phyloP scores from a whole-genome alignment of 1,140 invertebrate species.

The Saccostrea glomerata region DNA sequence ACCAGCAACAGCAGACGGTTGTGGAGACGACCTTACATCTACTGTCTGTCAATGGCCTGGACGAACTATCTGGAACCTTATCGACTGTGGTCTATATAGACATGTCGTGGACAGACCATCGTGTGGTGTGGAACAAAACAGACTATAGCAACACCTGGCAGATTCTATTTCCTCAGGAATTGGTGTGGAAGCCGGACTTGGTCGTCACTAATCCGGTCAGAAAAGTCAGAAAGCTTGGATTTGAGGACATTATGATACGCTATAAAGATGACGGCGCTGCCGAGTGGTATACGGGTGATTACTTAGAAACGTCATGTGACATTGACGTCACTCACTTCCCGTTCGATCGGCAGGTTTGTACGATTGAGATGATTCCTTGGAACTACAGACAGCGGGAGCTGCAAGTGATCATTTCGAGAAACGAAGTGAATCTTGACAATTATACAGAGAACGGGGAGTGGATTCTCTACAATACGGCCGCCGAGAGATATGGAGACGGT shows the following conservation, averaged over 20 bases:
- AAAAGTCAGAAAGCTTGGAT: slow-evolving; percentile 40
- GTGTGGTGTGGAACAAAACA: slow-evolving; percentile 46
- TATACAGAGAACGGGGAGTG: slow-evolving; percentile 48
- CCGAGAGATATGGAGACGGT: neutral
- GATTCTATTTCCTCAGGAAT: slow-evolving; percentile 24
- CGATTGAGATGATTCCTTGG: slow-evolving; percentile 41
- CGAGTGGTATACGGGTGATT: slow-evolving; percentile 39
- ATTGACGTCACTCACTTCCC: slow-evolving; percentile 55
- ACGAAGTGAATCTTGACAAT: slow-evolving; percentile 16
- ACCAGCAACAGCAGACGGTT: neutral
- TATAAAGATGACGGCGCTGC: slow-evolving; percentile 32
- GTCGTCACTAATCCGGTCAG: slow-evolving; percentile 43
- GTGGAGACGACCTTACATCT: slow-evolving; percentile 41
- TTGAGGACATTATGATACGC: slow-evolving; percentile 39
- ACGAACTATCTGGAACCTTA: slow-evolving; percentile 54
- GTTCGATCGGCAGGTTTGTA: slow-evolving; percentile 50
- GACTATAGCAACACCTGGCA: slow-evolving; percentile 34
- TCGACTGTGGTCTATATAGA: slow-evolving; percentile 34
- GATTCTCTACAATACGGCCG: slow-evolving; percentile 33
- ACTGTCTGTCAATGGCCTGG: slow-evolving; percentile 44
- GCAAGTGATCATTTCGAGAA: neutral
- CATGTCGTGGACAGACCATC: slow-evolving; percentile 39
- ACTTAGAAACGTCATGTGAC: slow-evolving; percentile 39
- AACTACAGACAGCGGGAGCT: slow-evolving; percentile 33
- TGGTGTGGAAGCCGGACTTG: slow-evolving; percentile 52